Conservation (phyloP, 1,140 invertebrate species). For the Popillia japonica region DNA sequence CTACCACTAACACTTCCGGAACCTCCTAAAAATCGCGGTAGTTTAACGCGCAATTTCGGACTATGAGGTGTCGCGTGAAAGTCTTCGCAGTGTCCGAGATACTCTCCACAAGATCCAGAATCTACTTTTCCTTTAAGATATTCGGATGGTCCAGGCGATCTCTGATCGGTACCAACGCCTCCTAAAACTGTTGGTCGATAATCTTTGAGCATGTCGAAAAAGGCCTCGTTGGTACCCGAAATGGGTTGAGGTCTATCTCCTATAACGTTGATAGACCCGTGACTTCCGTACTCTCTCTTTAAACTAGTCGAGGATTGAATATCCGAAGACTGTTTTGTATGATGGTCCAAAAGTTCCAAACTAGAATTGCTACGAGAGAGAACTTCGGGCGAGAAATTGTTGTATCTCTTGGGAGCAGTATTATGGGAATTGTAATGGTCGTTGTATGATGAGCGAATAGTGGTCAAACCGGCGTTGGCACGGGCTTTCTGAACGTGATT, state of each 20-base stretch:
- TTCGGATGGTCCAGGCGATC: slow-evolving; percentile 70
- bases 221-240: slow-evolving; percentile 67
- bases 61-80: slow-evolving; percentile 63
- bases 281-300: slow-evolving; percentile 68
- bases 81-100: slow-evolving; percentile 37
- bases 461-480: slow-evolving; percentile 57
- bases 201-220: slow-evolving; percentile 84
- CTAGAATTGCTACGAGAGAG: slow-evolving; percentile 69
- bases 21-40: slow-evolving; percentile 76
- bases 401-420: slow-evolving; percentile 27
- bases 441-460: slow-evolving; percentile 55
- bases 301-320: slow-evolving; percentile 59
- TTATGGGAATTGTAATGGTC: slow-evolving; percentile 54
- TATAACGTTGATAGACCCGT: slow-evolving; percentile 68
- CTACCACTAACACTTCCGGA: slow-evolving; percentile 52
- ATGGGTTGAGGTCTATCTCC: slow-evolving; percentile 53
- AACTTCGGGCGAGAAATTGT: slow-evolving; percentile 47
- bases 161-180: slow-evolving; percentile 65
- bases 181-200: slow-evolving; percentile 67
- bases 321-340: slow-evolving; percentile 43
- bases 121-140: slow-evolving; percentile 65
- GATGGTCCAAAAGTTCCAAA: slow-evolving; percentile 64
- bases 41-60: slow-evolving; percentile 78
- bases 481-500: slow-evolving; percentile 62
- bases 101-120: slow-evolving; percentile 17